Evolutionary conservation across 2,888 invertebrate species (phyloP).

Genomic region (Drymonia ruficornis): DNA sequence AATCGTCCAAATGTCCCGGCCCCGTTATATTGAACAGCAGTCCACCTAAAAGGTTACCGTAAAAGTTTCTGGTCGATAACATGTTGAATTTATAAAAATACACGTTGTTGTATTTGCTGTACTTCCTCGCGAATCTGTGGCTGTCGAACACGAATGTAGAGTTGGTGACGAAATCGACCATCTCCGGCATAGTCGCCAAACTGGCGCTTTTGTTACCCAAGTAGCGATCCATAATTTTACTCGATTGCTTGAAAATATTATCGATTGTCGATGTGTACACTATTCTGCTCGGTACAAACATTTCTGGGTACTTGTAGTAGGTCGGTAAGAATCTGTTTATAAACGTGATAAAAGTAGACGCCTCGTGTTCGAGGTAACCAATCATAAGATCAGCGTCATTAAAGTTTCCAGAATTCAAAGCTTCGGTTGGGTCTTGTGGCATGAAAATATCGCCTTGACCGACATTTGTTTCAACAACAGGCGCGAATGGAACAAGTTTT

Average conservation of each 20-base stretch:
- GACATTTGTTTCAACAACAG: conserved; percentile 8
- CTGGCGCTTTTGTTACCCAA: conserved; percentile 12
- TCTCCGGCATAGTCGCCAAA: conserved; percentile 5
- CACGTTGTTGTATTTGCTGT: conserved; percentile 5
- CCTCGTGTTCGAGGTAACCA: conserved; percentile 5
- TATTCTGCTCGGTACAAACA: conserved; percentile 17
- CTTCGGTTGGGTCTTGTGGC: background rate
- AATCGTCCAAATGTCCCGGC: conserved; percentile 7
- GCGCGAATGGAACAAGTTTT: conserved; percentile 1
- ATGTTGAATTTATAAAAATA: conserved; percentile 15
- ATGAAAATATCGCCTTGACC: conserved; percentile 8
- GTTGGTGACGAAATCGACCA: conserved; percentile 10
- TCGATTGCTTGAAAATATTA: conserved; percentile 9
- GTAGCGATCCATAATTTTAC: conserved; percentile 12
- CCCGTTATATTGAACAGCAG: conserved; percentile 9
- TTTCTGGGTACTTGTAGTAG: conserved; percentile 5
- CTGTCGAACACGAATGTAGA: conserved; percentile 8
- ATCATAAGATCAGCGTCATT: conserved; percentile 5
- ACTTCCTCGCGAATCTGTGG: conserved; percentile 8
- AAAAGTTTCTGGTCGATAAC: conserved; percentile 13
- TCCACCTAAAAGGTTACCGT: conserved; percentile 9
- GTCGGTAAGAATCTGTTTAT: background rate
- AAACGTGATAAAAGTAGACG: background rate
- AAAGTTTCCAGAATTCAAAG: conserved; percentile 3
- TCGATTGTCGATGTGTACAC: conserved; percentile 1